Evolutionary conservation across 2,797 vertebrate species (phyloP), one percentile per base, ranked within the genome.

Genomic region (Sebastes goodei): DNA sequence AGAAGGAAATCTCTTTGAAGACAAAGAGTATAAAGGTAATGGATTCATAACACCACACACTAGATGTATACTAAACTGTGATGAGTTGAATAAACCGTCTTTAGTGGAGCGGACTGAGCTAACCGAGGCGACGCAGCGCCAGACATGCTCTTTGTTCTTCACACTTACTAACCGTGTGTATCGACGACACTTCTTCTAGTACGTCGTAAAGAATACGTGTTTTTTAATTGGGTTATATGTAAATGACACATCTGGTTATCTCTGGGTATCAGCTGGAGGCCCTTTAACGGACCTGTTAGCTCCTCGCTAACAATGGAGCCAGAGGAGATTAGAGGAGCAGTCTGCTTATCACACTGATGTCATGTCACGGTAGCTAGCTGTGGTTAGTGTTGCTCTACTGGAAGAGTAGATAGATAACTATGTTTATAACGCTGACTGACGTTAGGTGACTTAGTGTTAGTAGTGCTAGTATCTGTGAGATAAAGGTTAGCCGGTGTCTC

Each of bases 21-120:
- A 94, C 92, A 93, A 93, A 95, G 93, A 94, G 93, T 92, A 87
- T 93, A 94, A 96, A 95, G 95, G 94, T 95, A 92, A n/a, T 83
- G 5, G 21, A 32, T 67, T 21, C 6, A 30, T 52, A 55, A 10
- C 63, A 30, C 7, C 30, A 2, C 4, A 12, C 12, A n/a, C 27
- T 14, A 53, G 53, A 73, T 1, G 6, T 1, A 2, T 10, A 29
- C 78, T 42, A 88, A 70, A 21, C 33, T 33, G 29, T 60, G 17
- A 12, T 82, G 57, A 62, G n/a, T 60, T 73, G 20, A 35, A 35
- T 30, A 85, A 86, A 78, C 76, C 67, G 69, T 81, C 53, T 90
- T 82, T 60, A 59, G 21, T 83, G 77, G 76, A 35, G 33, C 33
- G 33, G 33, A 12, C 33, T 35, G 33, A 35, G 0, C 21, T 69